Conservation (phyloP, 2,797 vertebrate species). For the Eulemur rubriventer region DNA sequence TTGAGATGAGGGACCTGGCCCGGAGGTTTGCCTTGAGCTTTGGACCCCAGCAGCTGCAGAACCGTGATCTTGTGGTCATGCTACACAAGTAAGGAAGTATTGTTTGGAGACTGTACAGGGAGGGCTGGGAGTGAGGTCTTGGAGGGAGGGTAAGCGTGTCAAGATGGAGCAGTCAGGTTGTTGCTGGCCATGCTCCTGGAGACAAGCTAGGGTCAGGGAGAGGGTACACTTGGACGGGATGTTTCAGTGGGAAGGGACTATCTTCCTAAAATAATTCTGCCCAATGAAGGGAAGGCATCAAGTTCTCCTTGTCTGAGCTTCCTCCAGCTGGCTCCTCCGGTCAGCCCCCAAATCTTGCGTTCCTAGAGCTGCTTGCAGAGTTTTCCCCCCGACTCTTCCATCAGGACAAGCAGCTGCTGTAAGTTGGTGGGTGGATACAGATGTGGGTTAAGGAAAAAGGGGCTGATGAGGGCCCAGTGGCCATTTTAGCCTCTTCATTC, state of each 20-base stretch:
- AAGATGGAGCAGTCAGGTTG: neutral
- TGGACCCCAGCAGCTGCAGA: constrained; percentile 88
- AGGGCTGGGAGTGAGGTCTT: neutral
- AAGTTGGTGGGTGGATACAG: constrained; percentile 72
- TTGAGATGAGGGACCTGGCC: constrained; percentile 90
- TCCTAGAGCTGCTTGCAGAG: constrained; percentile 93
- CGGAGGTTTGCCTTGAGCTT: constrained; percentile 91
- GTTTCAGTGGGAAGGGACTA: neutral
- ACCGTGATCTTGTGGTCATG: constrained; percentile 87
- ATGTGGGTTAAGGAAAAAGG: neutral
- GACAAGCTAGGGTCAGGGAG: neutral
- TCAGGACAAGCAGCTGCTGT: constrained; percentile 90
- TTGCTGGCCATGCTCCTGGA: neutral
- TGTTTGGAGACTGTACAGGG: neutral
- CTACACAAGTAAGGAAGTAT: constrained; percentile 89
- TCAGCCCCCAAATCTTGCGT: constrained; percentile 86
- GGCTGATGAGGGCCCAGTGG: neutral
- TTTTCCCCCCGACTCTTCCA: constrained; percentile 92
- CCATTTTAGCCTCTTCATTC: neutral
- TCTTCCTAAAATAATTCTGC: constrained; percentile 39
- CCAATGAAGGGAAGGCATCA: constrained; percentile 89
- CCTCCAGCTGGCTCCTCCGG: constrained; percentile 58
- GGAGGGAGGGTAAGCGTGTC: neutral
- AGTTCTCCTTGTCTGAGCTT: constrained; percentile 87
- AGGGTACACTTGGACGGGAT: neutral